These are phyloP conservation scores for Apostichopus leukothele DNA, from an alignment of 53 echinoderm and acorn worm genomes.

Conservation along the genomic window DNA sequence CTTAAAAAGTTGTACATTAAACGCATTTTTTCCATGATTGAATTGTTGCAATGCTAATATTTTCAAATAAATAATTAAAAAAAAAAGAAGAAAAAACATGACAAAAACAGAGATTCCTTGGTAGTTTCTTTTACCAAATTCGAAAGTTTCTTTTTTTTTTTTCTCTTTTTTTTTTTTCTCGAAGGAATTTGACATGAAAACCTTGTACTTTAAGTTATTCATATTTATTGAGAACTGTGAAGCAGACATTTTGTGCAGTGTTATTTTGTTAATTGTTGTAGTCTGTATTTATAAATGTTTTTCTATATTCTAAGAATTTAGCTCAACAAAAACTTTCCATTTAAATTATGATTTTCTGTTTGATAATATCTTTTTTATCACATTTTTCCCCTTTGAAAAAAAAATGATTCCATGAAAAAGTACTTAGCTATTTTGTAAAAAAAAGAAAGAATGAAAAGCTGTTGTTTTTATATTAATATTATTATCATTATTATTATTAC, in stretches of 20 bases:
- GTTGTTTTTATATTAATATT: constrained; percentile 15
- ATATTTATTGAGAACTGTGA: constrained; percentile 44
- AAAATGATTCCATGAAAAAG: constrained; percentile 45
- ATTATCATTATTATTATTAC: not conserved
- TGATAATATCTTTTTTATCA: constrained; percentile 37
- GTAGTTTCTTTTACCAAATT: not conserved
- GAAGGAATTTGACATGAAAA: constrained; percentile 45
- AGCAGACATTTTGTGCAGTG: constrained; percentile 43
- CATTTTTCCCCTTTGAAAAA: constrained; percentile 29
- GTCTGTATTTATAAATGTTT: constrained; percentile 47
- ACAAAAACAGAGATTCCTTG: constrained; percentile 25
- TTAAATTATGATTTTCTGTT: constrained; percentile 46
- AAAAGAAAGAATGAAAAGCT: constrained; percentile 22
- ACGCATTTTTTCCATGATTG: constrained; percentile 43
- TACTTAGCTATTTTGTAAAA: constrained; percentile 41
- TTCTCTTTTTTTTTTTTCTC: constrained; percentile 4
- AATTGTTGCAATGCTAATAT: constrained; percentile 49
- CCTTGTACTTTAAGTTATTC: constrained; percentile 52
- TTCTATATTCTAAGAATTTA: constrained; percentile 47
- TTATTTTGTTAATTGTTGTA: constrained; percentile 26
- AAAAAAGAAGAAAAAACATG: not conserved
- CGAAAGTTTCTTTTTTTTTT: not conserved
- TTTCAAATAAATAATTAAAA: constrained; percentile 30
- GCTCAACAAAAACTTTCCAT: constrained; percentile 45
- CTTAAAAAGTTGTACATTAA: constrained; percentile 44